Base-by-base conservation (phyloP, 2,113 vertebrate species). In the Hiodon tergisus region DNA sequence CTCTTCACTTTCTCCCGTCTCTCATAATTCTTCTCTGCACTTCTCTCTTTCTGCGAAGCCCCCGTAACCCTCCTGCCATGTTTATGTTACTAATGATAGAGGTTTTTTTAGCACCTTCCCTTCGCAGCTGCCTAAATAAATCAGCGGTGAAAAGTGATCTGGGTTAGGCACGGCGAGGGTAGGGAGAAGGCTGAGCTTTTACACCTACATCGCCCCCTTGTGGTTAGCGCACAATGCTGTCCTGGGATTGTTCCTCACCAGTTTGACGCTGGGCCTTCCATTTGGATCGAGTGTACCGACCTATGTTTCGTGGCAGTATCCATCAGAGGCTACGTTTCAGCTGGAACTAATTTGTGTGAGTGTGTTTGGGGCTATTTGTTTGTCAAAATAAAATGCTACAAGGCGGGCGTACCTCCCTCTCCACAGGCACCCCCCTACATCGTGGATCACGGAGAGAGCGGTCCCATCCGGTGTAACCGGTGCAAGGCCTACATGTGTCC, bases 401-500 rank as follows among this genome's bases (percentile, higher is more conserved):
- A 31, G 31, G 31, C 31, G 31, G 31, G 31, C 17, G 69, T 65
- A 4, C 54, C 16, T 71, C 76, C 78, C 74, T 47, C 78, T 82
- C 73, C 16, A 51, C 83, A 99, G 97, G 83, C 85, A 3, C 94
- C 93, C 76, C 95, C 94, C 0, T 96, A 94, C 78, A 74, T 98
- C 6, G 94, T 99, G 79, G 96, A 99, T 85, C 97, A 98, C 0
- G 97, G 97, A 0, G 96, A 99, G 75, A 86, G 87, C 0, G 97
- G 97, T 48, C 97, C 97, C 4, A 89, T 99, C 84, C 95, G 97
- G 69, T 99, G 97, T 81, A 99, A 99, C 87, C 92, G 97, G 75
- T 99, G 97, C 88, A 99, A 99, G 88, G 97, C 97, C 76, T 99
- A 99, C 83, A 99, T 99, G 96, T 99, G 97, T 84, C 96, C 97